Base-by-base conservation (phyloP, 2,888 invertebrate species). In the Caenorhabditis imperialis region DNA sequence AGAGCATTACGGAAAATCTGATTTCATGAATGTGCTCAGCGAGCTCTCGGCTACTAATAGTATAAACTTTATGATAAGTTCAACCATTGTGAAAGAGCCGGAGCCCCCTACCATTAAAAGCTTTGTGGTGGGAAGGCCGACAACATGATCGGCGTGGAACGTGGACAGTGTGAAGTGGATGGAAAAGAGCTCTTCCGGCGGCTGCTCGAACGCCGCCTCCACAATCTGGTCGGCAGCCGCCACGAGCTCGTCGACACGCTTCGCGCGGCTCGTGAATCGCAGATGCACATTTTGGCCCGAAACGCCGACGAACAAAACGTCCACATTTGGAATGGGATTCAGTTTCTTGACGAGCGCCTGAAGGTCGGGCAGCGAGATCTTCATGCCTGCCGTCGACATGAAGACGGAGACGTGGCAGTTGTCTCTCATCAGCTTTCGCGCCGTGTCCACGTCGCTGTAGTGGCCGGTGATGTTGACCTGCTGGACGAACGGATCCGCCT, bases 401-500 rank as follows among this genome's bases (percentile, higher is more conserved):
- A 42, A 23, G 1, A 73, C 48, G 47, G 48, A 57, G n/a, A 73
- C 20, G 22, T 45, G 62, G n/a, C 44, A 44, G 25, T 53, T 51
- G 5, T 53, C 73, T 27, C 74, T 62, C 38, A 74, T 38, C 38
- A 61, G 42, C 27, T 42, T 54, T 42, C 74, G 30, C 3, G 74
- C 74, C 27, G 20, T 55, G 4, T 74, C 74, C 1, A 74, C 69
- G 12, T 74, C 69, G n/a, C 37, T 61, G 51, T 57, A 74, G 18
- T 45, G 22, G 12, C 74, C 74, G 12, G 74, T 74, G 33, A 74
- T 69, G 1, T 55, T 42, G 1, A 74, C 47, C 57, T 74, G 62
- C 16, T 74, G 74, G 12, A 44, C 47, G 22, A 45, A 58, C 14
- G 65, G 61, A 51, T 54, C 51, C 1, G 48, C 30, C 20, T 10